Percentiles rank a stretch among this genome's conserved stretches.
phyloP scores from a whole-genome alignment of 2,888 invertebrate genomes.

The Andrena marginata region DNA sequence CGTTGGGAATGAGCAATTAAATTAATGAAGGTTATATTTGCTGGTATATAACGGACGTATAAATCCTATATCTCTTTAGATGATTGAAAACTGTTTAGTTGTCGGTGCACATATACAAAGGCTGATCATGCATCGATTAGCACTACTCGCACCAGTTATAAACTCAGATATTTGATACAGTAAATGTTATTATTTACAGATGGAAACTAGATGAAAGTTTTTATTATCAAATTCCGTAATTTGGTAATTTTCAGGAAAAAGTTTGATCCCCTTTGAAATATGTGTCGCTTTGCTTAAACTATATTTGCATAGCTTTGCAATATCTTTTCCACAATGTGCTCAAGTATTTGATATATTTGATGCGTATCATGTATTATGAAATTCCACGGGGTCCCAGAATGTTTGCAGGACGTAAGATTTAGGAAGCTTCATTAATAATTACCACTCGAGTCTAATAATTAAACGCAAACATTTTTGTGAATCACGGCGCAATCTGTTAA shows the following conservation, averaged over 20 bases:
- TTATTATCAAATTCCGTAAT: neutral
- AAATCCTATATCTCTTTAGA: neutral
- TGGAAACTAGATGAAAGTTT: neutral
- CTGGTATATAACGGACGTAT: too few relatives aligned
- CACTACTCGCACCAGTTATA: neutral
- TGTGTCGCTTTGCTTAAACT: neutral
- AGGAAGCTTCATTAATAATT: too few relatives aligned
- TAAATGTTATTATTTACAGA: neutral
- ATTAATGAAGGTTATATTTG: too few relatives aligned
- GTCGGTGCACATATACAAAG: neutral
- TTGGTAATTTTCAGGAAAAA: neutral
- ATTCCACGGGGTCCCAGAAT: neutral
- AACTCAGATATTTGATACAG: neutral
- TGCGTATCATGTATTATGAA: too few relatives aligned
- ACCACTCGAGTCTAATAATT: too few relatives aligned
- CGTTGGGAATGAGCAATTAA: too few relatives aligned
- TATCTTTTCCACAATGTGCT: neutral
- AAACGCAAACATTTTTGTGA: too few relatives aligned
- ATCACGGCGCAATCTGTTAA: too few relatives aligned
- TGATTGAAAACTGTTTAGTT: neutral
- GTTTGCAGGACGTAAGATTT: neutral
- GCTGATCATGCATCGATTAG: neutral
- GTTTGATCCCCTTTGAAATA: neutral
- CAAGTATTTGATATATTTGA: neutral
- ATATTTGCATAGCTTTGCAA: neutral